Evolutionary conservation across 2,888 invertebrate species (phyloP), one percentile per base, ranked within the genome.

Genomic region (Lasioglossum morio): DNA sequence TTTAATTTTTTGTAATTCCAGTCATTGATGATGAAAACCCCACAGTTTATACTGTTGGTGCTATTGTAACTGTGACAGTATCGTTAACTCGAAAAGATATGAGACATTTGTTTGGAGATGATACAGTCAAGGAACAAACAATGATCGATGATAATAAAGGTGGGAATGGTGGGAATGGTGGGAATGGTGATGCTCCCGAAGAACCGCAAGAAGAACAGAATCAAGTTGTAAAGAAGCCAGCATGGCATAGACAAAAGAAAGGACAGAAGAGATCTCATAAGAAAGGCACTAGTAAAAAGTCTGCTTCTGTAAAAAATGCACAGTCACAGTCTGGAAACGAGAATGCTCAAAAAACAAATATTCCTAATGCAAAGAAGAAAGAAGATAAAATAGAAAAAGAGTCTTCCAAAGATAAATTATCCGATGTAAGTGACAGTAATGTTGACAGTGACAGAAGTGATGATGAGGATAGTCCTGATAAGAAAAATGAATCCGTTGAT

Each of bases 11-110:
- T 77, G 23, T 10, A 7, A 66, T 85, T 79, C 12, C 16, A 98
- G 99, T 99, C 72, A 97, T 99, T 94, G 99, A 99, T 93, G 99
- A 99, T 95, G 99, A 99, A 94, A 99, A 99, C 94, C 98, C 99
- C 2, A 98, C 98, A 63, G 98, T 98, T 81, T 99, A 99, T 83
- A 99, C 99, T 0, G 99, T 99, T 19, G 99, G 99, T 70, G 99
- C 99, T 34, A 98, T 99, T 90, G 99, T 99, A 0, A 99, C 99
- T 0, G 99, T 99, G 0, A 99, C 99, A 0, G 99, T 99, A 4
- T 97, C 97, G 57, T 95, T 99, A 80, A 96, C 96, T 23, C 96
- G 99, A 74, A 97, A 97, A 92, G 97, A 98, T 92, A 98, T 99
- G 98, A 97, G 97, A 89, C 97, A 97, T 63, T 95, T 98, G 8